Conservation (phyloP, 2,888 invertebrate genomes). For the Clistopyga incitator region DNA sequence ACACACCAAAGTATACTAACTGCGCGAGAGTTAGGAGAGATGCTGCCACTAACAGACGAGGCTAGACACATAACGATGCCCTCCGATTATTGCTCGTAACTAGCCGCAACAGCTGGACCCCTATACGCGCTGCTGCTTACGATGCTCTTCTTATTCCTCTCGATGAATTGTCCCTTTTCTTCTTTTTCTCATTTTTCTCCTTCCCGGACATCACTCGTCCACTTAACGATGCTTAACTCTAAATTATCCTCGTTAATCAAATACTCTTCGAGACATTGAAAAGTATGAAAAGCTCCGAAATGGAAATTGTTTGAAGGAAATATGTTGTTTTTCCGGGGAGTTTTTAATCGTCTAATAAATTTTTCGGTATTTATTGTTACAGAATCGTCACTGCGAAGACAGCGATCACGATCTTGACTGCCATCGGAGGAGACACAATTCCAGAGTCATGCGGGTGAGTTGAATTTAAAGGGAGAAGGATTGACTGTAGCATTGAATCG, state of each 20-base stretch:
- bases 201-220: constrained; percentile 3
- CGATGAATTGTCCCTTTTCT: constrained; percentile 9
- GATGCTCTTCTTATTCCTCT: constrained; percentile 14
- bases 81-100: constrained; percentile 49
- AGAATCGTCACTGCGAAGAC: constrained; percentile 46
- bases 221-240: constrained; percentile 4
- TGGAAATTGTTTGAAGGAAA: background rate
- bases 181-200: background rate
- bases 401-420: background rate
- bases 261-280: background rate
- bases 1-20: constrained; percentile 8
- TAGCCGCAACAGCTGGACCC: constrained; percentile 54
- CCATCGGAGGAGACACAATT: constrained; percentile 31
- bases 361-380: constrained; percentile 40
- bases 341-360: constrained; percentile 16
- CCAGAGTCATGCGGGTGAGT: constrained; percentile 55
- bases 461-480: background rate
- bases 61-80: constrained; percentile 18
- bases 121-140: constrained; percentile 35
- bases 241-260: background rate
- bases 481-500: background rate
- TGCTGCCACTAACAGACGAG: constrained; percentile 25
- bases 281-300: background rate
- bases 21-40: constrained; percentile 7
- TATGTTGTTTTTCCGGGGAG: background rate